A percentile compares a stretch with the other conserved stretches of the same genome.
Evolutionary conservation across 2,113 vertebrate species (phyloP).

Genomic region (Egretta garzetta): DNA sequence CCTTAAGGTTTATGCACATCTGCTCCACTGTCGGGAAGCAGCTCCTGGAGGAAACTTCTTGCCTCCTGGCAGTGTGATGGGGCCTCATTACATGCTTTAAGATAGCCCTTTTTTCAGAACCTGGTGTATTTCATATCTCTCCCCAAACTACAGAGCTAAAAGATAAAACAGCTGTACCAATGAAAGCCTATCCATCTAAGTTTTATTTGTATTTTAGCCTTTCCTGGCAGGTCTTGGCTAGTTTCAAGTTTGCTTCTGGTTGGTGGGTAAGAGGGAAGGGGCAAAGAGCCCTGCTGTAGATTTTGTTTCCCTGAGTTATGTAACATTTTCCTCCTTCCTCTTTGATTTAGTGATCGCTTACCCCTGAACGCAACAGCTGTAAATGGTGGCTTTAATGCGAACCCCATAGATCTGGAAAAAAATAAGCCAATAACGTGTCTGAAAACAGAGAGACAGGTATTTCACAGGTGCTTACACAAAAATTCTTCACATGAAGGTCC

Average conservation of each 20-base stretch:
- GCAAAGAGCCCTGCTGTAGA: not conserved
- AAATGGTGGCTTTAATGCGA: not conserved
- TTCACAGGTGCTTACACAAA: not conserved
- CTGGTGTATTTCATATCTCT: not conserved
- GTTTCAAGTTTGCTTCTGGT: not conserved
- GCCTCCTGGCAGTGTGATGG: not conserved
- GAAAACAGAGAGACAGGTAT: not conserved
- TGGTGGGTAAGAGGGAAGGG: not conserved
- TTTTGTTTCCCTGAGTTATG: not conserved
- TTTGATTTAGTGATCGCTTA: not conserved
- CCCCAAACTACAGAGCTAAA: not conserved
- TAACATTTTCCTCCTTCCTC: not conserved
- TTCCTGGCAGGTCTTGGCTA: not conserved
- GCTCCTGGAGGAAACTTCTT: not conserved
- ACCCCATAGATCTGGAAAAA: not conserved
- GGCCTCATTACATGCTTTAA: not conserved
- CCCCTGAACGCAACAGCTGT: not conserved
- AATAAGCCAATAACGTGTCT: not conserved
- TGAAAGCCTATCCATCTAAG: not conserved
- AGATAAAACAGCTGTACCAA: not conserved
- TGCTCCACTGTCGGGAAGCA: not conserved
- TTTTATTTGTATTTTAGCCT: not conserved
- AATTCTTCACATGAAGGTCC: not conserved
- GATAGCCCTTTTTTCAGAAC: not conserved
- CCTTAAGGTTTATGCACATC: not conserved